Conservation (phyloP, 2,888 invertebrate species). For the Eristalis intricaria region DNA sequence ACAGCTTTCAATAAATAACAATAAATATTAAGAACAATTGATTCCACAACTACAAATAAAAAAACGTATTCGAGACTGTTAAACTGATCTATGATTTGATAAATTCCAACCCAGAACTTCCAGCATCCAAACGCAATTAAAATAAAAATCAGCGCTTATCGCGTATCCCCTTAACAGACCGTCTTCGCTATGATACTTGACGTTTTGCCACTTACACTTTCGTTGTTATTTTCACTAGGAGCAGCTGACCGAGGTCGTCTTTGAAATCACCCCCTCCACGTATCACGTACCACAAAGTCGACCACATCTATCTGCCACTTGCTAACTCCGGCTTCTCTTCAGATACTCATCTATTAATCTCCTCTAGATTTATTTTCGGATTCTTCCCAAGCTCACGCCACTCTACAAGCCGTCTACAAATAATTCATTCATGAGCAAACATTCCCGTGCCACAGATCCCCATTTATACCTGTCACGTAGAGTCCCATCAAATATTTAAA, state of each 20-base stretch:
- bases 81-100: too few species aligned
- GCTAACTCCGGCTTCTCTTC: neutral
- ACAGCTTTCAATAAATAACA: too few species aligned
- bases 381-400: slow-evolving; percentile 5
- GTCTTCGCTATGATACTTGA: neutral
- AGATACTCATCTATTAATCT: neutral
- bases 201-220: neutral
- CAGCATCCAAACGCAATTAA: too few species aligned
- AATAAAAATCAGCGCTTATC: too few species aligned
- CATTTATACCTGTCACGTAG: slow-evolving; percentile 63
- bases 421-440: slow-evolving; percentile 47
- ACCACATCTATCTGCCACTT: neutral
- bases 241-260: neutral
- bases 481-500: slow-evolving; percentile 52
- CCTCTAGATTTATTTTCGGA: neutral
- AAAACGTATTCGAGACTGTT: too few species aligned
- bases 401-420: neutral
- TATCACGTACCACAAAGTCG: neutral
- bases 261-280: neutral
- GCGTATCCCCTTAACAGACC: too few species aligned
- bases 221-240: neutral
- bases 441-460: slow-evolving; percentile 27
- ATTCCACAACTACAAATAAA: too few species aligned
- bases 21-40: too few species aligned
- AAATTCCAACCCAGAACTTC: too few species aligned